Evolutionary conservation across 2,797 vertebrate genomes (phyloP).

Genomic region (Acanthornis magna): DNA sequence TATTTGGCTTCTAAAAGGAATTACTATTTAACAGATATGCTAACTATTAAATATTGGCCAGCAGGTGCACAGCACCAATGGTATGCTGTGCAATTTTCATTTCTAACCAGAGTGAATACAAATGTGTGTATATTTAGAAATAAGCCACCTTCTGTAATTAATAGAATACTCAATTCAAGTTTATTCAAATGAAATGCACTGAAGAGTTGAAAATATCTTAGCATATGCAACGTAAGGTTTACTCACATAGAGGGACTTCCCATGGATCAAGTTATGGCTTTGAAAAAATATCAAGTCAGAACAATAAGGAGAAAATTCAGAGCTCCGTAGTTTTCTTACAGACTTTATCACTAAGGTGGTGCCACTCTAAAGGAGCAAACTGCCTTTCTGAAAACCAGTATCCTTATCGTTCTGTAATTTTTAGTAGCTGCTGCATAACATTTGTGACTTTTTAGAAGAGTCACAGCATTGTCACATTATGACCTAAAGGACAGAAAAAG

Average conservation of each 20-base stretch:
- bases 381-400: not conserved
- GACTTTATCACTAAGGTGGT: not conserved
- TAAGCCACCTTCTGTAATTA: not conserved
- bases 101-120: not conserved
- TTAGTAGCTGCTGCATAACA: not conserved
- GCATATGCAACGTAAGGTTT: not conserved
- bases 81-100: not conserved
- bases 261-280: not conserved
- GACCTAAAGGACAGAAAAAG: not conserved
- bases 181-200: not conserved
- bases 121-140: not conserved
- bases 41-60: not conserved
- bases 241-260: not conserved
- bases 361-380: not conserved
- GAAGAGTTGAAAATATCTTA: not conserved
- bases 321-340: not conserved
- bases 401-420: not conserved
- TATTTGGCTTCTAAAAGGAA: not conserved
- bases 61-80: not conserved
- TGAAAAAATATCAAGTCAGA: not conserved
- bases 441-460: not conserved
- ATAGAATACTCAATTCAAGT: not conserved
- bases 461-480: not conserved
- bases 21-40: not conserved
- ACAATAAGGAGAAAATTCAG: not conserved